phyloP scores from a whole-genome alignment of 2,888 invertebrate species.

The Drosophila koepferae region DNA sequence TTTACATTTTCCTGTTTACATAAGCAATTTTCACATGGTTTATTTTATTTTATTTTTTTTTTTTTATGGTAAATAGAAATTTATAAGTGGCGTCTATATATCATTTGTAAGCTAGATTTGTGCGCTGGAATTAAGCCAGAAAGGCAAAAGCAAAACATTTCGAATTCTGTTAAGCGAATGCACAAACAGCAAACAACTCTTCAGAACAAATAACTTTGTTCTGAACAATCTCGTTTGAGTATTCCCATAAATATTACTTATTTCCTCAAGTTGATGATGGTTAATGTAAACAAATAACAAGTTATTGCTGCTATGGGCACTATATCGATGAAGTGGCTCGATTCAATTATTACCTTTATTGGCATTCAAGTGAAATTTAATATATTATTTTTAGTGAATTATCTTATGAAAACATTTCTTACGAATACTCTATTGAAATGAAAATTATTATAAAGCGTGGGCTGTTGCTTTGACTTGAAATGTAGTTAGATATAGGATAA shows the following conservation, averaged over 20 bases:
- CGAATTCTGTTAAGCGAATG: conserved; percentile 5
- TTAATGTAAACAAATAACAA: background rate
- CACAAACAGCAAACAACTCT: background rate
- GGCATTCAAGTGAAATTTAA: no score
- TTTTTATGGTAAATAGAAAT: conserved; percentile 50
- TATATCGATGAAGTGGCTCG: background rate
- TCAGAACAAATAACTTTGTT: conserved; percentile 8
- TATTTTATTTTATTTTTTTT: conserved; percentile 32
- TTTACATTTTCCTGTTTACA: conserved; percentile 25
- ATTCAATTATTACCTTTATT: background rate
- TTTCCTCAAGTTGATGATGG: background rate
- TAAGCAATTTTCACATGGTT: conserved; percentile 51
- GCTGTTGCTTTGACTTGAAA: background rate
- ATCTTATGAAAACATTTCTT: no score
- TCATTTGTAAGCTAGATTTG: conserved; percentile 50
- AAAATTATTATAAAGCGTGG: no score
- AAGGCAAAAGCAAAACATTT: conserved; percentile 7
- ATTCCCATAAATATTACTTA: conserved; percentile 1
- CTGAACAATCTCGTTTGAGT: background rate
- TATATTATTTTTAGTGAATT: no score
- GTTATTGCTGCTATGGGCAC: background rate
- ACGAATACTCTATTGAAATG: background rate
- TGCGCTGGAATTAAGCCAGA: conserved; percentile 45
- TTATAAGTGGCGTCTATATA: conserved; percentile 43
- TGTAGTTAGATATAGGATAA: background rate